Evolutionary conservation across 2,888 invertebrate genomes (phyloP), one percentile per base, ranked within the genome.

Genomic region (Catonia carolina): DNA sequence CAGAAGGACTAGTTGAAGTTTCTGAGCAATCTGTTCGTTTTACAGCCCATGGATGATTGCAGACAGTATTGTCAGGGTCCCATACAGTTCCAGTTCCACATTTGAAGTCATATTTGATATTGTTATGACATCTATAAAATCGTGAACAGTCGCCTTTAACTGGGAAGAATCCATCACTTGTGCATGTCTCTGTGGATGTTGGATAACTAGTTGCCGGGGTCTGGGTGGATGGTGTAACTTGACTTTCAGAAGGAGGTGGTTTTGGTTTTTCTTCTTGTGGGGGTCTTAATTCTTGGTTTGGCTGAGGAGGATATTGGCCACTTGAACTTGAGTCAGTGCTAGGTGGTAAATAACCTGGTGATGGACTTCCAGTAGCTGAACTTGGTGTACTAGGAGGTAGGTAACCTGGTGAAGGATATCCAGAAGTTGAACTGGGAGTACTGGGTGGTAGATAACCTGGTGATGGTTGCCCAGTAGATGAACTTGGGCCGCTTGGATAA

Each of bases 81-180:
- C 85, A 86, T n/a, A 78, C 78, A 1, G 85, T 85, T 33, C 82
- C 84, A 56, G 78, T 77, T 0, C 80, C 80, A 65, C 85, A 85
- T 52, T 74, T 71, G 65, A 83, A 84, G 49, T 82, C 80, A 64
- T 78, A 78, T 64, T 74, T 76, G 4, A 69, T 76, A 56, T 76
- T 74, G 49, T 71, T 69, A 14, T 75, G 83, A 67, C 86, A 86
- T 37, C 85, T 77, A 66, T 84, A 83, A 69, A 85, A 85, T 66
- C 80, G 82, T 22, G 75, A 75, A 64, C 85, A 85, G 56, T 75
- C 66, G 39, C 75, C 73, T 1, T 78, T 78, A 68, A 82, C 75
- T 0, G 81, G 76, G 73, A 78, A 81, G 63, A 79, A 85, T 7
- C 85, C 85, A 69, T 80, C 79, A n/a, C 71, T 69, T 6, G 73